A percentile compares a stretch with the other conserved stretches of the same genome.
Conservation (phyloP, 2,797 vertebrate species). For the Platyrinchus mystaceus region DNA sequence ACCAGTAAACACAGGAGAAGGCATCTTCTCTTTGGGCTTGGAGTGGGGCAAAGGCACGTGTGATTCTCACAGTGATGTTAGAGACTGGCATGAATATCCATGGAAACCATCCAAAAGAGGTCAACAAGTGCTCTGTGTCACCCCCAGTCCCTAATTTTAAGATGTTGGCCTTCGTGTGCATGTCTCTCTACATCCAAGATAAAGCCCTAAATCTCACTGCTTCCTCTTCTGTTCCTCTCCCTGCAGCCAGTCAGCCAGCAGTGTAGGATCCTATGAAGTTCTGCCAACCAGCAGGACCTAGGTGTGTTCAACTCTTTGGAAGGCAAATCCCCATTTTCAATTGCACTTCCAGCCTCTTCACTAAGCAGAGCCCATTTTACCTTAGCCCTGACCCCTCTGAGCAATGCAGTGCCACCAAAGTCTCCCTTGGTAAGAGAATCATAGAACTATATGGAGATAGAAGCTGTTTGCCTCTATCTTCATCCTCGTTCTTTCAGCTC, state of each 20-base stretch:
- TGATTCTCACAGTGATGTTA: background rate
- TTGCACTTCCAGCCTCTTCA: background rate
- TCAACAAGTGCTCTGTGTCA: background rate
- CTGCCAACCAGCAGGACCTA: background rate
- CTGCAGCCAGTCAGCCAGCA: background rate
- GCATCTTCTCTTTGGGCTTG: background rate
- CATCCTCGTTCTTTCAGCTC: background rate
- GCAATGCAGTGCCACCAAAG: background rate
- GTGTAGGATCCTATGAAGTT: background rate
- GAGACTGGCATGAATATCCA: background rate
- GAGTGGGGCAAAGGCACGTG: background rate
- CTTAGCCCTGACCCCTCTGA: background rate
- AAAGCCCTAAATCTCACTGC: background rate
- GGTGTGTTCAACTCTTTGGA: background rate
- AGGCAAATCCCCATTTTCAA: background rate
- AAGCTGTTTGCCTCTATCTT: background rate
- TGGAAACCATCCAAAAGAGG: background rate
- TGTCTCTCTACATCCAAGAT: background rate
- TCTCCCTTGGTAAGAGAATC: background rate
- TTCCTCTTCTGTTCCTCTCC: background rate
- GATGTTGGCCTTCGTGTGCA: background rate
- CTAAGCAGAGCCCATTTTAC: background rate
- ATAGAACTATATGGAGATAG: background rate
- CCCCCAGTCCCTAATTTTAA: background rate
- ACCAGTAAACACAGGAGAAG: background rate